These are phyloP conservation scores for Meda fulgida DNA, from an alignment of 2,797 vertebrate species.

Conservation along the genomic window DNA sequence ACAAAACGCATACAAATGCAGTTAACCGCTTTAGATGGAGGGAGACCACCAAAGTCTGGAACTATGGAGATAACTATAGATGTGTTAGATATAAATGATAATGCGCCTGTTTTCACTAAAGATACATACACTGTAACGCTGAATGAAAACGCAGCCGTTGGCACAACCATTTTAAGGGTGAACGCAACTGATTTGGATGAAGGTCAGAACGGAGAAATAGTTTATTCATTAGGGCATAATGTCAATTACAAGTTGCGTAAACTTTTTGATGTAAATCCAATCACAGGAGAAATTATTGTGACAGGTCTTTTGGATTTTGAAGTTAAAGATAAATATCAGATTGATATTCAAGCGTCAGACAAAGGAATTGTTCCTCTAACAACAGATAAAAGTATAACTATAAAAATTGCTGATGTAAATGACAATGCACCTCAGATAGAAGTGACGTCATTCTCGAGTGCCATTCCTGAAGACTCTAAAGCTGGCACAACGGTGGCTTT, in stretches of 20 bases:
- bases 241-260: constrained; percentile 50
- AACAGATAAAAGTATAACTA: constrained; percentile 75
- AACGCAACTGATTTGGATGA: constrained; percentile 82
- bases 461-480: constrained; percentile 75
- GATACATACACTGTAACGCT: constrained; percentile 70
- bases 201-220: constrained; percentile 75
- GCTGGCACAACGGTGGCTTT: constrained; percentile 76
- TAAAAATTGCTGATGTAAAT: constrained; percentile 79
- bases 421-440: constrained; percentile 81
- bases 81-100: constrained; percentile 81
- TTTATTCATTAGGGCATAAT: constrained; percentile 74
- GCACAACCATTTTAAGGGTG: constrained; percentile 72
- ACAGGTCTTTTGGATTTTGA: constrained; percentile 78
- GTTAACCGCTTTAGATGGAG: constrained; percentile 79
- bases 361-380: constrained; percentile 69
- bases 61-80: constrained; percentile 72
- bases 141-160: constrained; percentile 72
- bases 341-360: constrained; percentile 79
- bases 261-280: constrained; percentile 68
- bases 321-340: constrained; percentile 68
- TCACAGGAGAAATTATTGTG: constrained; percentile 74
- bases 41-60: constrained; percentile 76
- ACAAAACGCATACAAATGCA: constrained; percentile 64
- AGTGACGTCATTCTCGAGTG: constrained; percentile 75
- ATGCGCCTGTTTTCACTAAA: constrained; percentile 76